Percentiles rank a stretch among this genome's conserved stretches.
Evolutionary conservation across 2,888 invertebrate genomes (phyloP).

Genomic region (Pimpla rufipes): DNA sequence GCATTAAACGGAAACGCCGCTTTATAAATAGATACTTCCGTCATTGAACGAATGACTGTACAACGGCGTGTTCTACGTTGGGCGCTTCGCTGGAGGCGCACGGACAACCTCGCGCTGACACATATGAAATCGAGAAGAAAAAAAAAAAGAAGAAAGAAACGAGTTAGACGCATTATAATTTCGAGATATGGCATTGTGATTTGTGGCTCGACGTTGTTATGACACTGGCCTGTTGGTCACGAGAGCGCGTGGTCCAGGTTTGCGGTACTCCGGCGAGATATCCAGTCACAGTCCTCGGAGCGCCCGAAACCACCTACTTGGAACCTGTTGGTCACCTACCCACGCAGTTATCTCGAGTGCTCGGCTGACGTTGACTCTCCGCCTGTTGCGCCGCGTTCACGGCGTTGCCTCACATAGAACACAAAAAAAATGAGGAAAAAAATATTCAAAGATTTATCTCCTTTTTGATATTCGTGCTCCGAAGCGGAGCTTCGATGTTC

Average conservation of each 20-base stretch:
- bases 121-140: background rate
- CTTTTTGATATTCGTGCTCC: constrained; percentile 2
- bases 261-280: constrained; percentile 35
- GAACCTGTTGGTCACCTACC: constrained; percentile 71
- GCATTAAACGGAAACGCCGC: constrained; percentile 47
- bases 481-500: constrained; percentile 2
- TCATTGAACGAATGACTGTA: constrained; percentile 74
- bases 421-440: background rate
- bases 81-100: constrained; percentile 10
- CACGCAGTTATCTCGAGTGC: constrained; percentile 61
- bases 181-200: constrained; percentile 40
- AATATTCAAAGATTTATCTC: background rate
- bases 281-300: constrained; percentile 36
- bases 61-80: constrained; percentile 37
- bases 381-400: constrained; percentile 20
- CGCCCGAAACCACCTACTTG: constrained; percentile 63
- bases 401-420: background rate
- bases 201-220: constrained; percentile 61
- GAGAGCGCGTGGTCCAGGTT: constrained; percentile 24
- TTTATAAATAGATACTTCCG: constrained; percentile 78
- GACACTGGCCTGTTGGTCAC: constrained; percentile 46
- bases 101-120: background rate
- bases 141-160: background rate
- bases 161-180: constrained; percentile 49
- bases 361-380: constrained; percentile 29